phyloP scores from a whole-genome alignment of 2,113 vertebrate genomes.

The Pachycephala philippinensis region DNA sequence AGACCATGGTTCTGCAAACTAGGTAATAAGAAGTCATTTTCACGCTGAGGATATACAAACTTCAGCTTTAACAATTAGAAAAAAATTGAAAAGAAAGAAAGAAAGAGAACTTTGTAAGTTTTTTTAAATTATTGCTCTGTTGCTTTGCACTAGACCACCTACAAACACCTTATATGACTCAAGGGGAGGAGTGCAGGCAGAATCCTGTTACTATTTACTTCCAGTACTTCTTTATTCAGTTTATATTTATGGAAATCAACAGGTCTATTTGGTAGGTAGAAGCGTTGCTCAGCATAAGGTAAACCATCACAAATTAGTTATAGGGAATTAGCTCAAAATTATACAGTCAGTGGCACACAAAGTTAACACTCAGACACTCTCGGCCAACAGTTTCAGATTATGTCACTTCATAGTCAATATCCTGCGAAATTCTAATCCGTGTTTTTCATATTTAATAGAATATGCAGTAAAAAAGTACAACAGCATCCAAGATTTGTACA shows the following conservation, averaged over 20 bases:
- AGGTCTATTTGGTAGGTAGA: fast-evolving
- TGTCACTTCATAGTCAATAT: neutral
- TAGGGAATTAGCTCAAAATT: neutral
- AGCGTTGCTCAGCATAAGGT: neutral
- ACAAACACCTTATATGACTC: neutral
- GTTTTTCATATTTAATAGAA: neutral
- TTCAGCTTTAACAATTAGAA: neutral
- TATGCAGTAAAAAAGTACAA: neutral
- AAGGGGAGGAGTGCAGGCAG: neutral
- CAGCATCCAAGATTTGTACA: neutral
- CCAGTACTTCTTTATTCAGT: neutral
- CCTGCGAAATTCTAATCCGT: neutral
- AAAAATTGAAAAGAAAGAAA: neutral
- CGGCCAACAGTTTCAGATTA: neutral
- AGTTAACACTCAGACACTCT: neutral
- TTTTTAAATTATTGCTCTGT: neutral
- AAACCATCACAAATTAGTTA: neutral
- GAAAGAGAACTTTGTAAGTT: neutral
- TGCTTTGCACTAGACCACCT: neutral
- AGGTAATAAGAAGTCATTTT: neutral
- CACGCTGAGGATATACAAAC: neutral
- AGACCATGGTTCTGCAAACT: neutral
- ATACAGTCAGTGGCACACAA: neutral
- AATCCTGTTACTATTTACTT: neutral
- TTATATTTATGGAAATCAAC: neutral